phyloP scores from a whole-genome alignment of 2,888 invertebrate genomes.

The Erebia palarica region DNA sequence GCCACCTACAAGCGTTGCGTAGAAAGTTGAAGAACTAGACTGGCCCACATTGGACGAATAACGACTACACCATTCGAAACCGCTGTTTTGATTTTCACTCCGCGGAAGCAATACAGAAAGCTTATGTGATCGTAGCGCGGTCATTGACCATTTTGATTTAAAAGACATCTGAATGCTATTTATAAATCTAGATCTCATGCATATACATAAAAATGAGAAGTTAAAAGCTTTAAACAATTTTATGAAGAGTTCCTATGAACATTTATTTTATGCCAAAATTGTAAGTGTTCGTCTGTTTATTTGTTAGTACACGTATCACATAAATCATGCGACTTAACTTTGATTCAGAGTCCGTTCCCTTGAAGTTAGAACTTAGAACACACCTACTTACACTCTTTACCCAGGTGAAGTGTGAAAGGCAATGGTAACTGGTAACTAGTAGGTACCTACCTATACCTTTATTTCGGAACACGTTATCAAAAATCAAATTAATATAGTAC shows the following conservation, averaged over 20 bases:
- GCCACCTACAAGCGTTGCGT: slow-evolving; percentile 66
- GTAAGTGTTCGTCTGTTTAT: too few relatives aligned
- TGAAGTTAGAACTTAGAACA: too few relatives aligned
- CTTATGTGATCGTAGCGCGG: slow-evolving; percentile 36
- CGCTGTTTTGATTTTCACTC: slow-evolving; percentile 62
- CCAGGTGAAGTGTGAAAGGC: too few relatives aligned
- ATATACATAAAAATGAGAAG: too few relatives aligned
- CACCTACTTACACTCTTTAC: too few relatives aligned
- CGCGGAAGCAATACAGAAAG: slow-evolving; percentile 46
- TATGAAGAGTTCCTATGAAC: too few relatives aligned
- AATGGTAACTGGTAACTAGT: too few relatives aligned
- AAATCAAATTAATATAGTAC: not conserved
- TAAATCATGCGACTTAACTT: too few relatives aligned
- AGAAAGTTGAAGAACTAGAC: slow-evolving; percentile 80
- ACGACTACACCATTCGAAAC: slow-evolving; percentile 49
- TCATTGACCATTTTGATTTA: slow-evolving; percentile 35
- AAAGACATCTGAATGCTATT: slow-evolving; percentile 17
- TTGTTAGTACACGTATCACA: too few relatives aligned
- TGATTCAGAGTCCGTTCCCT: too few relatives aligned
- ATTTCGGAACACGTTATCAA: not conserved
- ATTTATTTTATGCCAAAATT: too few relatives aligned
- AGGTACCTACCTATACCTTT: not conserved
- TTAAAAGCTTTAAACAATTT: too few relatives aligned
- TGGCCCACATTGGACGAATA: slow-evolving; percentile 62
- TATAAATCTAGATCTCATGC: not conserved